Percentiles rank a stretch among this genome's conserved stretches.
phyloP scores from a whole-genome alignment of 2,113 vertebrate genomes.

The Phoenicopterus ruber region DNA sequence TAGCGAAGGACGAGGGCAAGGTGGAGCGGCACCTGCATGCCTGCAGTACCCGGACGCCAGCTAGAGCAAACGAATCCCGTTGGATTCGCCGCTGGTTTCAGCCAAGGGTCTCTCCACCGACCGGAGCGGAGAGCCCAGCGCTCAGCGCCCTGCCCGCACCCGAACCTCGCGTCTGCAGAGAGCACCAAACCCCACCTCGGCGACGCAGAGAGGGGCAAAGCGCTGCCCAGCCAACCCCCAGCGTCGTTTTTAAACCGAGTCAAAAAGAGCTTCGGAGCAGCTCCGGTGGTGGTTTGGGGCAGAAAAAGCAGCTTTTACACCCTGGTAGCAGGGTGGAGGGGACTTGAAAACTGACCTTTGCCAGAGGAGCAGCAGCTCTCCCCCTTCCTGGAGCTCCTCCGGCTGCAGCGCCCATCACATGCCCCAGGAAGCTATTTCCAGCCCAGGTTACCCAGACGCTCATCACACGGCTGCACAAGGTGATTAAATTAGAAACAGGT shows the following conservation, averaged over 20 bases:
- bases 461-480: background rate
- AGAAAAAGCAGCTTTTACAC: background rate
- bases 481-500: slow-evolving; percentile 21
- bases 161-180: fast-evolving
- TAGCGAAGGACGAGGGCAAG: background rate
- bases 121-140: background rate
- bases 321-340: background rate
- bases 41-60: too few species aligned
- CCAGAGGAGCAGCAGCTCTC: background rate
- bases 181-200: background rate
- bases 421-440: slow-evolving; percentile 9
- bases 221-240: background rate
- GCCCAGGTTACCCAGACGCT: background rate
- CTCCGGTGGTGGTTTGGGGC: background rate
- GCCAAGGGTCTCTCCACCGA: fast-evolving
- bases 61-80: background rate
- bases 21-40: fast-evolving
- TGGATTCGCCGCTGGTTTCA: background rate
- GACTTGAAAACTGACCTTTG: background rate
- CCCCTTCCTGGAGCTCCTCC: background rate
- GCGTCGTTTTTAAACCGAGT: background rate
- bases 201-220: fast-evolving
- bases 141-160: background rate
- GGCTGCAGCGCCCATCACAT: background rate
- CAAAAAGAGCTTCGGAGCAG: background rate